A percentile compares a stretch with the other conserved stretches of the same genome.
Evolutionary conservation across 2,113 vertebrate species (phyloP).

Genomic region (Entelurus aequoreus): DNA sequence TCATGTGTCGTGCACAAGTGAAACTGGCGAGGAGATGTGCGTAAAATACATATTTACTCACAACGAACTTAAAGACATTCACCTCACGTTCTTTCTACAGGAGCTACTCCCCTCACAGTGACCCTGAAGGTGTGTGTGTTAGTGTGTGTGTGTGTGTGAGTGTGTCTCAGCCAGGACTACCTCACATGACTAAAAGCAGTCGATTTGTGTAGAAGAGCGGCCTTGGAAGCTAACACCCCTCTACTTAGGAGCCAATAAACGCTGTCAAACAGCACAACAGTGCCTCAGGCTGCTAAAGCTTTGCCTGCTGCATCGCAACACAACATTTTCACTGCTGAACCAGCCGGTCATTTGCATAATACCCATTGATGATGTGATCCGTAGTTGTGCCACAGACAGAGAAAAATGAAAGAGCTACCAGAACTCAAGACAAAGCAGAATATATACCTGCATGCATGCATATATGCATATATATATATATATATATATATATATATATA

Average conservation of each 20-base stretch:
- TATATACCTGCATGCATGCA: background rate
- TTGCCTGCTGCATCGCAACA: background rate
- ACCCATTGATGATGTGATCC: conserved; percentile 34
- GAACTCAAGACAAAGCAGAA: background rate
- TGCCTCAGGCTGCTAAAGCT: background rate
- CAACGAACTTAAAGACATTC: no score
- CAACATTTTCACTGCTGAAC: conserved; percentile 7
- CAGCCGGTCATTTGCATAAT: conserved; percentile 21
- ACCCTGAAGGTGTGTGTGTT: background rate
- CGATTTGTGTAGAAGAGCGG: conserved; percentile 1
- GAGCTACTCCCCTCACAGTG: no score
- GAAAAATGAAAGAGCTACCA: background rate
- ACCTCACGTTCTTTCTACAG: background rate
- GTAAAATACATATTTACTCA: no score
- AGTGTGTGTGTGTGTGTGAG: background rate
- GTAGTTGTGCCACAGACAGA: background rate
- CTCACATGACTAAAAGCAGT: background rate
- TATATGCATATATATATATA: no score
- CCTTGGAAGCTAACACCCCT: background rate
- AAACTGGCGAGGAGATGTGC: no score
- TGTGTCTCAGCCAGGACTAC: background rate
- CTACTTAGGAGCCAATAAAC: conserved; percentile 4
- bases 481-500: no score
- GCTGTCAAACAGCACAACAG: conserved; percentile 7
- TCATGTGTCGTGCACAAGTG: no score